phyloP scores from a whole-genome alignment of 2,113 vertebrate genomes.

The Neogale vison region DNA sequence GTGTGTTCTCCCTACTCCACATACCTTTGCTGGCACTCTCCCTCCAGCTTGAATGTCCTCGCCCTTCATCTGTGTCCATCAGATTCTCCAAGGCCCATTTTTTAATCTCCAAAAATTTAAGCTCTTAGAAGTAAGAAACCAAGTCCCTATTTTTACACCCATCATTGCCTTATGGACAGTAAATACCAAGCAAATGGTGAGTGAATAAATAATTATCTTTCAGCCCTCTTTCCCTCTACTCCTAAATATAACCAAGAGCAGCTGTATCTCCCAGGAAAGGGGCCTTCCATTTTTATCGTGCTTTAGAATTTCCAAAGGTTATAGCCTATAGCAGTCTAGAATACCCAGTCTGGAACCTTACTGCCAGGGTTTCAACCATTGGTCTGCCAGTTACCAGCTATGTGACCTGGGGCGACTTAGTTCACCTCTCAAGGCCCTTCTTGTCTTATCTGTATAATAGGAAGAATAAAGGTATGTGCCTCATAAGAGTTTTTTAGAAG shows the following conservation, averaged over 20 bases:
- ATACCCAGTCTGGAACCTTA: background rate
- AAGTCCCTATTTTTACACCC: background rate
- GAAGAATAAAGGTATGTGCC: background rate
- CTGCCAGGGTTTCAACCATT: background rate
- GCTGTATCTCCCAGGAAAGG: background rate
- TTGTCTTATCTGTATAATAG: background rate
- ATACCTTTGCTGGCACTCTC: accelerated
- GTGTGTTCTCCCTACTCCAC: too few relatives aligned
- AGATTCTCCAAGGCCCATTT: background rate
- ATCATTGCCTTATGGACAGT: background rate
- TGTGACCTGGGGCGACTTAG: background rate
- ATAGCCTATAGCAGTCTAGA: background rate
- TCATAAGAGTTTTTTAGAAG: background rate
- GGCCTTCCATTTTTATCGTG: background rate
- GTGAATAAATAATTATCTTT: background rate
- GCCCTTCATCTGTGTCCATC: background rate
- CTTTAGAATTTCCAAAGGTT: background rate
- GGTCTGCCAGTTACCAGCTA: background rate
- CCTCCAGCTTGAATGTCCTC: background rate
- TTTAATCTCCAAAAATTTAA: background rate
- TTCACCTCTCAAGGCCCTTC: background rate
- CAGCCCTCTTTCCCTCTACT: background rate
- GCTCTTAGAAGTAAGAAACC: background rate
- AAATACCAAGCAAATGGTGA: background rate
- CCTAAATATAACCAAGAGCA: background rate